Percentiles rank a stretch among this genome's conserved stretches.
phyloP scores from a whole-genome alignment of 2,888 invertebrate species.

The Himalopsyche anomala region DNA sequence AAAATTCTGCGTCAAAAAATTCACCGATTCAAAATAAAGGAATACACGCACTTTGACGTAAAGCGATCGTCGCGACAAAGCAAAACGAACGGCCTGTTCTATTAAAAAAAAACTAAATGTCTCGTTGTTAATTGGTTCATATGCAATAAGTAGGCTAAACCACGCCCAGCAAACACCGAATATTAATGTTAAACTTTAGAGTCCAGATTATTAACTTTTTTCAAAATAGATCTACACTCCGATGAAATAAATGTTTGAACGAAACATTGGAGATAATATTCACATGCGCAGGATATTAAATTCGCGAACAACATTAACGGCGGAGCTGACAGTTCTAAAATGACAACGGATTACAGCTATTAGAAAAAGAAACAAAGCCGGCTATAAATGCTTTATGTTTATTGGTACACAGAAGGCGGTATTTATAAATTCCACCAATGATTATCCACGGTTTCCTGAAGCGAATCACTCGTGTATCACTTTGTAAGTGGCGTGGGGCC shows the following conservation, averaged over 20 bases:
- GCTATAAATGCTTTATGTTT: slow-evolving; percentile 67
- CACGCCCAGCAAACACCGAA: slow-evolving; percentile 53
- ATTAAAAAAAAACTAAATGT: slow-evolving; percentile 53
- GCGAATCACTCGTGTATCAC: slow-evolving; percentile 71
- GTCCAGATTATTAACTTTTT: background rate
- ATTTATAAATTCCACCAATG: slow-evolving; percentile 74
- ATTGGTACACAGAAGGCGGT: slow-evolving; percentile 74
- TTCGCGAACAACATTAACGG: slow-evolving; percentile 1
- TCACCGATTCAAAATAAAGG: slow-evolving; percentile 32
- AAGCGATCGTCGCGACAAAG: slow-evolving; percentile 49
- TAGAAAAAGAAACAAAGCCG: slow-evolving; percentile 75
- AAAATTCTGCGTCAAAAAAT: background rate
- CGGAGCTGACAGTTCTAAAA: slow-evolving; percentile 4
- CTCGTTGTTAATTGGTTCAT: slow-evolving; percentile 58
- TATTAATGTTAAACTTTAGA: slow-evolving; percentile 7
- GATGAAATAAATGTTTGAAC: background rate
- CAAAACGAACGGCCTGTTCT: slow-evolving; percentile 57
- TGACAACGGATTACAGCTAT: slow-evolving; percentile 27
- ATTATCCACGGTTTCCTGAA: slow-evolving; percentile 63
- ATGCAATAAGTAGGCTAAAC: slow-evolving; percentile 48
- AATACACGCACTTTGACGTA: slow-evolving; percentile 36
- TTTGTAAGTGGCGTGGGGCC: slow-evolving; percentile 69
- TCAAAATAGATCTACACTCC: background rate
- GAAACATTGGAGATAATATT: background rate
- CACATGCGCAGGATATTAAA: background rate